Evolutionary conservation across 1,140 invertebrate species (phyloP).

Genomic region (Conopomorpha cramerella): DNA sequence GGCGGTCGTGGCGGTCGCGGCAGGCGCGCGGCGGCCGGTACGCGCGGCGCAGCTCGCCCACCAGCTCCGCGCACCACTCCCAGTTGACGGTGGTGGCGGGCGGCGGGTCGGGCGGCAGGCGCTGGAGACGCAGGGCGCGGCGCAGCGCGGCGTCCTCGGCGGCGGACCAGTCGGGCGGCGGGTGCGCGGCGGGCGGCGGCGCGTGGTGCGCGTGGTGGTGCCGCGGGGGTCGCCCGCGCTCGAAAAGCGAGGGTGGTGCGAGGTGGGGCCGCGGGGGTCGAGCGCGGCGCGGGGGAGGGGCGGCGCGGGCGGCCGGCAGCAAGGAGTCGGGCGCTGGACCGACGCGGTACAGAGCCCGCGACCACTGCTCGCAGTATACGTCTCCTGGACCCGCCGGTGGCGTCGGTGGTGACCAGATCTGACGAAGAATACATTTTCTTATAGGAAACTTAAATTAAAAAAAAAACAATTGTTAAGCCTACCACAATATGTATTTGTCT

Average conservation of each 20-base stretch:
- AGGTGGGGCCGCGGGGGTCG: conserved; percentile 72
- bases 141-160: conserved; percentile 88
- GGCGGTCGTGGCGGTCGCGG: conserved; percentile 82
- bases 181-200: conserved; percentile 66
- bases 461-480: no score
- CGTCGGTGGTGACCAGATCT: conserved; percentile 96
- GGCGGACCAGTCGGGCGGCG: conserved; percentile 83
- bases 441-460: no score
- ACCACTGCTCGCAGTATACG: conserved; percentile 85
- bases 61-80: conserved; percentile 92
- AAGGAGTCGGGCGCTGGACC: conserved; percentile 81
- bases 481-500: no score
- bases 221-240: conserved; percentile 19
- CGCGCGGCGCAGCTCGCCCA: conserved; percentile 86
- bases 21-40: conserved; percentile 91
- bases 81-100: conserved; percentile 87
- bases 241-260: conserved; percentile 66
- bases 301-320: conserved; percentile 79
- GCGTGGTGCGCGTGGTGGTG: conserved; percentile 29
- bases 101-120: conserved; percentile 22
- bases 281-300: conserved; percentile 43
- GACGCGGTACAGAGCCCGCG: conserved; percentile 84
- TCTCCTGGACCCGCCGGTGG: conserved; percentile 90
- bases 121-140: conserved; percentile 82
- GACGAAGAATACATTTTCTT: no score